Conservation (phyloP, 1,140 invertebrate genomes). For the Coenobita brevimanus region DNA sequence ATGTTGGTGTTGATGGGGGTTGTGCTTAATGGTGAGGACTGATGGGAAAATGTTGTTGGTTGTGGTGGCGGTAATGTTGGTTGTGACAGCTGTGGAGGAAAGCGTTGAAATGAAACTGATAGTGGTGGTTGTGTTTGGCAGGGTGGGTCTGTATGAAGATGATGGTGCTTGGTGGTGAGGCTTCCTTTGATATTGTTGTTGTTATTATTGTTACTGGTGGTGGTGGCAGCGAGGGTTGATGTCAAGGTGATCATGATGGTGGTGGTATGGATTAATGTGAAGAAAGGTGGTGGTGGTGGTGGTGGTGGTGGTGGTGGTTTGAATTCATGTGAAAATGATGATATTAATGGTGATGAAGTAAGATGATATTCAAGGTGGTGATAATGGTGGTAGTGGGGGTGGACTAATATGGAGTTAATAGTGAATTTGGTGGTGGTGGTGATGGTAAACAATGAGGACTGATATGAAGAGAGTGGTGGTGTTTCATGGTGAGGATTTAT, state of each 20-base stretch:
- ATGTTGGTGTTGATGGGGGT: background rate
- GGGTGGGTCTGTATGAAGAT: background rate
- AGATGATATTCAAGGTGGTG: too few relatives aligned
- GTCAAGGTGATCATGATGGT: background rate
- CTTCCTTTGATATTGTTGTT: background rate
- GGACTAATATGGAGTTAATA: background rate
- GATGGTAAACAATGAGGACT: too few relatives aligned
- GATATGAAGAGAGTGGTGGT: too few relatives aligned
- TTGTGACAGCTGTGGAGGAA: background rate
- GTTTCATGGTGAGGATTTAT: too few relatives aligned
- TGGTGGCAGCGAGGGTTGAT: background rate
- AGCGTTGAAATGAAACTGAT: background rate
- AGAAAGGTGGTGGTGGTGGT: background rate
- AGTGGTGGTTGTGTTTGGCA: background rate
- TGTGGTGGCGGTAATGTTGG: too few relatives aligned
- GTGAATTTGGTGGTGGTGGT: too few relatives aligned
- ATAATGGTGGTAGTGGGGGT: background rate
- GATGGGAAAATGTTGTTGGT: background rate
- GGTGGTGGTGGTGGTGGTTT: background rate
- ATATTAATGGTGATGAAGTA: background rate
- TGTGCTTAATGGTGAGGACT: background rate
- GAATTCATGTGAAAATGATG: background rate
- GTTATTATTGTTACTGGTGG: background rate
- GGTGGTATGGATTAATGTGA: background rate
- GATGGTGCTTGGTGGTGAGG: background rate